Evolutionary conservation across 1,140 invertebrate species (phyloP).

Genomic region (Camponotus pennsylvanicus): DNA sequence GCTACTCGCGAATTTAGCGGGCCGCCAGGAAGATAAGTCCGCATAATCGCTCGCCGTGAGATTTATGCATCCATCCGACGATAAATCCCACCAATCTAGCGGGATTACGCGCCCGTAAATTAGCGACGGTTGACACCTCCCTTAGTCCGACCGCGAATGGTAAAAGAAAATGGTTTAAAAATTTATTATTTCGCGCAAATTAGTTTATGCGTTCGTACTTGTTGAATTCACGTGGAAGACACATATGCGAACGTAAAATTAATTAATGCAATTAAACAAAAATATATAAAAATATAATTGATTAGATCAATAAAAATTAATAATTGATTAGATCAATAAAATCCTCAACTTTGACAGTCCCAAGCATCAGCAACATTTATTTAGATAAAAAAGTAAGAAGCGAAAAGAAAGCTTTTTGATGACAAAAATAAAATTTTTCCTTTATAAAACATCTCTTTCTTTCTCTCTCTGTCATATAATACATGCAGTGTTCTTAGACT

Average conservation of each 20-base stretch:
- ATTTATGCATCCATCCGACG: constrained; percentile 74
- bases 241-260: background rate
- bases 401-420: background rate
- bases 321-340: background rate
- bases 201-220: background rate
- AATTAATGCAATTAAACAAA: background rate
- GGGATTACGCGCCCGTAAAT: constrained; percentile 77
- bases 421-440: background rate
- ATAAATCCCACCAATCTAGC: constrained; percentile 77
- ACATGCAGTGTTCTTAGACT: background rate
- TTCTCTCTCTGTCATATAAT: background rate
- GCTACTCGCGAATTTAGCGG: constrained; percentile 65
- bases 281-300: background rate
- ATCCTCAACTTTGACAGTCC: background rate
- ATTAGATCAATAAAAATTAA: background rate
- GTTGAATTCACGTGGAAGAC: background rate
- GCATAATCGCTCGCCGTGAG: constrained; percentile 74
- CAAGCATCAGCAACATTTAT: background rate
- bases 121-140: constrained; percentile 68
- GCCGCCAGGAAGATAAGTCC: constrained; percentile 64
- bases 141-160: constrained; percentile 56
- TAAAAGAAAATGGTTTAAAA: constrained; percentile 72
- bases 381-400: background rate
- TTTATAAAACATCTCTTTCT: background rate
- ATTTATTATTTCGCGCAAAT: constrained; percentile 69